Conservation (phyloP, 1,140 invertebrate species). For the Eulimnadia texana region DNA sequence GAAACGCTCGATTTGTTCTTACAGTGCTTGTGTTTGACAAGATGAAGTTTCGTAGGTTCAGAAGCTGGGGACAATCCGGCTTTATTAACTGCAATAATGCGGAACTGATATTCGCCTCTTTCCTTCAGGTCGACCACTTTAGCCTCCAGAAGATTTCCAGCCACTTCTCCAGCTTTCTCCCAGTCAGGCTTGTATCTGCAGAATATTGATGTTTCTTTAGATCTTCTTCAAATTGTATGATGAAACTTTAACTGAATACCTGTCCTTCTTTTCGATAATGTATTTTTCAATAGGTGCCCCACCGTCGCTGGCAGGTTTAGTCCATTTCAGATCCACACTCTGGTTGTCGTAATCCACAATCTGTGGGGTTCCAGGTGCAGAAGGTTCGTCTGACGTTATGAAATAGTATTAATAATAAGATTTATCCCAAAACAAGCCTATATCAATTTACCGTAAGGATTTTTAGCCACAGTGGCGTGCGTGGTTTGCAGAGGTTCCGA, state of each 20-base stretch:
- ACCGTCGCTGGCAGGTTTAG: slow-evolving; percentile 75
- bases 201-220: too few relatives aligned
- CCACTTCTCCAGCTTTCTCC: slow-evolving; percentile 62
- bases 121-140: slow-evolving; percentile 78
- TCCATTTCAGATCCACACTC: slow-evolving; percentile 87
- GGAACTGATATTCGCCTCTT: slow-evolving; percentile 85
- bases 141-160: slow-evolving; percentile 56
- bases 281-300: slow-evolving; percentile 93
- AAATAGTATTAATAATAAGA: slow-evolving; percentile 18
- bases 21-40: slow-evolving; percentile 77
- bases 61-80: slow-evolving; percentile 86
- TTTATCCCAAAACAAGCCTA: background rate
- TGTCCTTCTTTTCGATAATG: slow-evolving; percentile 92
- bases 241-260: too few relatives aligned
- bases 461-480: slow-evolving; percentile 74
- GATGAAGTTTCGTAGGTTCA: slow-evolving; percentile 80
- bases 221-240: too few relatives aligned
- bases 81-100: slow-evolving; percentile 90
- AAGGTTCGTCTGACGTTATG: slow-evolving; percentile 48
- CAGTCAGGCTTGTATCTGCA: slow-evolving; percentile 53
- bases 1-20: slow-evolving; percentile 30
- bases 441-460: slow-evolving; percentile 74
- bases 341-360: slow-evolving; percentile 86
- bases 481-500: slow-evolving; percentile 82
- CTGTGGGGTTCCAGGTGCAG: slow-evolving; percentile 77